Percentiles rank a stretch among this genome's conserved stretches.
These are phyloP conservation scores for Phoenicopterus ruber DNA, from an alignment of 2,113 vertebrate species.

Conservation along the genomic window DNA sequence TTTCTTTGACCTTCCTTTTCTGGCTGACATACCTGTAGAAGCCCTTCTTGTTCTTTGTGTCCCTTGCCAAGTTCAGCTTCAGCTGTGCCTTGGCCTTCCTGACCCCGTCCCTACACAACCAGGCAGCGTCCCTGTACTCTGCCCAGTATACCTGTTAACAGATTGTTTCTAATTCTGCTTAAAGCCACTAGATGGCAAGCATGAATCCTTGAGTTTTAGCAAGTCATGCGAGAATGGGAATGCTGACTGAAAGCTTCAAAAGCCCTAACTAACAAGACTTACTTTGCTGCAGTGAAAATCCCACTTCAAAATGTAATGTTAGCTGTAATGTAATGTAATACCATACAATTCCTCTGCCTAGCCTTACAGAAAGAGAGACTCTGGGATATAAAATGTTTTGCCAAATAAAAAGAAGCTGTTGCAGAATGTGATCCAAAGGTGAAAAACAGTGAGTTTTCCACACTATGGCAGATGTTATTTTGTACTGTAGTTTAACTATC, in stretches of 20 bases:
- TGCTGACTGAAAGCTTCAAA: background rate
- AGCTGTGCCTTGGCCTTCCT: too few relatives aligned
- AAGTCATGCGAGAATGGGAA: background rate
- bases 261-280: accelerated
- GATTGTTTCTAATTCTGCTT: background rate
- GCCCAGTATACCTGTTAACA: background rate
- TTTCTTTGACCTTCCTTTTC: too few relatives aligned
- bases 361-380: background rate
- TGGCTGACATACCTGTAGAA: too few relatives aligned
- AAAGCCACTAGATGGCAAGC: conserved; percentile 23
- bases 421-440: background rate
- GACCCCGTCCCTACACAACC: too few relatives aligned
- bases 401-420: background rate
- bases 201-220: background rate
- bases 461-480: background rate
- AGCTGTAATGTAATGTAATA: background rate
- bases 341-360: background rate
- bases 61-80: too few relatives aligned
- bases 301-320: background rate
- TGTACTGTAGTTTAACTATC: background rate
- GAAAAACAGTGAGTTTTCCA: background rate
- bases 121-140: too few relatives aligned
- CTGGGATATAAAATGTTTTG: background rate
- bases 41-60: too few relatives aligned
- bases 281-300: background rate